Conservation (phyloP, 1,140 invertebrate genomes). For the Dermatophagoides farinae region DNA sequence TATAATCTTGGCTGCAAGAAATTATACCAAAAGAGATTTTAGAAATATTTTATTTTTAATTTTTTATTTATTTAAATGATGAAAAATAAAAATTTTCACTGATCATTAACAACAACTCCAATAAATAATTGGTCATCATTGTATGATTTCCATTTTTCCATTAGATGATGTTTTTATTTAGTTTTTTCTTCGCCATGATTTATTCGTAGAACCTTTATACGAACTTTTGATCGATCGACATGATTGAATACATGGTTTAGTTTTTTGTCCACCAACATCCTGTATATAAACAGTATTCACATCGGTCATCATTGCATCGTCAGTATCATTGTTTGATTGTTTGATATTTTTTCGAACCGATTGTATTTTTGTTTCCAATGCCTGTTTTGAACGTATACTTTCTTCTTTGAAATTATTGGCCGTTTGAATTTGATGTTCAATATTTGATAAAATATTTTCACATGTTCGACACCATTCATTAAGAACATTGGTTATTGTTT, state of each 20-base stretch:
- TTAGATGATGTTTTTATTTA: background rate
- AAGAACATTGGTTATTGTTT: slow-evolving; percentile 52
- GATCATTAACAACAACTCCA: too few species aligned
- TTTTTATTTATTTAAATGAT: background rate
- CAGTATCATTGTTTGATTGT: background rate
- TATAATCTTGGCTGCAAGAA: too few species aligned
- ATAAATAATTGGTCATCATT: too few species aligned
- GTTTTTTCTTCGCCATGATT: background rate
- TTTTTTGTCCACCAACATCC: background rate
- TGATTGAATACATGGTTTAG: background rate
- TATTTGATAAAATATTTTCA: slow-evolving; percentile 60
- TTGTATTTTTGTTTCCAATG: background rate
- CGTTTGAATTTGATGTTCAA: slow-evolving; percentile 65
- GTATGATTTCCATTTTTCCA: too few species aligned
- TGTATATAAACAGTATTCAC: background rate
- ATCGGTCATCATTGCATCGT: background rate
- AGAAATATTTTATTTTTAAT: too few species aligned
- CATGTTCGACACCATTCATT: slow-evolving; percentile 58
- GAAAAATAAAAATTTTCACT: too few species aligned
- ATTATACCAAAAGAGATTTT: too few species aligned
- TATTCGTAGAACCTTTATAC: background rate
- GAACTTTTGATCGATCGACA: background rate
- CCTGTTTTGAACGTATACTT: background rate
- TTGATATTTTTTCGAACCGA: slow-evolving; percentile 6
- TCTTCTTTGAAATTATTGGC: slow-evolving; percentile 58